Evolutionary conservation across 37 sponge, comb jelly and placozoan species (phyloP), one percentile per base, ranked within the genome.

Genomic region (Cliona cf. orientalis): DNA sequence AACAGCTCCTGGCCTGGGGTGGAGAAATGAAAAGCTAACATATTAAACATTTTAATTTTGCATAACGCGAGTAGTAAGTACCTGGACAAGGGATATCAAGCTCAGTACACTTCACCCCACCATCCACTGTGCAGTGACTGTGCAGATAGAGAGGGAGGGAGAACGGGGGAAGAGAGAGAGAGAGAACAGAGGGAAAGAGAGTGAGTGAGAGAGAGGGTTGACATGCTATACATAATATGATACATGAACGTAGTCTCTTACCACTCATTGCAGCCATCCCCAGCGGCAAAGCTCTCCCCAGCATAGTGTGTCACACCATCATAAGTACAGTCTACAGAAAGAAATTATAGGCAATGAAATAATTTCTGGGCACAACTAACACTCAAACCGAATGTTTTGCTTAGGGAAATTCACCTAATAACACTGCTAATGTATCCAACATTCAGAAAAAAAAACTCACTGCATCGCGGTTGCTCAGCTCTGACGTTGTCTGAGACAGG

Each of bases 281-380:
- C 34, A 21, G 66, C 22, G 2, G 70, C 35, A 42, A 85, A 81
- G 39, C 26, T 44, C 23, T 75, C 71, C 6, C 88, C 88, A 32
- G 36, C 31, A 2, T 38, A 21, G 70, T 76, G 42, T 42, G 31
- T 22, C 34, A 55, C 32, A 5, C 77, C 82, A 59, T 38, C 43
- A 59, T 80, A 46, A 25, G 61, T 49, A 67, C 88, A 88, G 62
- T 46, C 86, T 85, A 64, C 29, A 46, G 21, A 42, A 44, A 33
- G 42, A 43, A 4, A 71, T 12, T 34, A 74, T 74, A 56, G 19
- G n/a, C 35, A 35, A 22, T 17, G 45, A 5, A 71, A 67, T 67
- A 56, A 56, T 36, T 4, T 4, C 33, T 21, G 14, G 33, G 39
- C 53, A 19, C 9, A 9, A 14, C 53, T 49, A 49, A 9, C 14